These are phyloP conservation scores for Netelia virgata DNA, from an alignment of 2,888 invertebrate species.

Conservation along the genomic window DNA sequence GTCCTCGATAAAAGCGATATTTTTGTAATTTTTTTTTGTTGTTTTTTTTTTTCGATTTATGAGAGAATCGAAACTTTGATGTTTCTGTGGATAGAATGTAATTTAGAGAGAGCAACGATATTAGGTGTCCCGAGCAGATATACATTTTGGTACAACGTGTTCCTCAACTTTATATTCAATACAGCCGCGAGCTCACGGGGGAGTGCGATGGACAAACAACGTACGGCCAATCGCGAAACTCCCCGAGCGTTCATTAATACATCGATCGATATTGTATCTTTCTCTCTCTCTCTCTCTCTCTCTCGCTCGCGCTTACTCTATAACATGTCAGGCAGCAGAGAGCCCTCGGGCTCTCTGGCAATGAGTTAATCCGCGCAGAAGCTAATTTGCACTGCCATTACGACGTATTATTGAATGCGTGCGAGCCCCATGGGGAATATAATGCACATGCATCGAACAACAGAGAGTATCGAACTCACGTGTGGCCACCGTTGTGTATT, in stretches of 20 bases:
- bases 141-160: neutral
- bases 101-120: no score
- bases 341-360: slow-evolving; percentile 57
- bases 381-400: slow-evolving; percentile 78
- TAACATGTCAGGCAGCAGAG: slow-evolving; percentile 23
- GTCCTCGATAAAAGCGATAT: no score
- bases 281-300: slow-evolving; percentile 25
- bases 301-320: slow-evolving; percentile 29
- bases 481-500: slow-evolving; percentile 34
- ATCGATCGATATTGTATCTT: slow-evolving; percentile 60
- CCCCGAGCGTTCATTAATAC: slow-evolving; percentile 67
- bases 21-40: no score
- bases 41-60: no score
- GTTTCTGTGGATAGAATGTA: no score
- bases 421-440: slow-evolving; percentile 63
- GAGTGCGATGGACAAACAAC: slow-evolving; percentile 66
- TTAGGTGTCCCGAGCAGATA: no score
- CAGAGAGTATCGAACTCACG: slow-evolving; percentile 48
- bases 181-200: slow-evolving; percentile 36
- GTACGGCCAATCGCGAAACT: slow-evolving; percentile 64
- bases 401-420: slow-evolving; percentile 74
- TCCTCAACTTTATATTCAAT: neutral
- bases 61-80: no score
- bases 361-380: slow-evolving; percentile 75
- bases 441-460: slow-evolving; percentile 45